Conservation (phyloP, 2,797 vertebrate species). For the Muscicapa striata region DNA sequence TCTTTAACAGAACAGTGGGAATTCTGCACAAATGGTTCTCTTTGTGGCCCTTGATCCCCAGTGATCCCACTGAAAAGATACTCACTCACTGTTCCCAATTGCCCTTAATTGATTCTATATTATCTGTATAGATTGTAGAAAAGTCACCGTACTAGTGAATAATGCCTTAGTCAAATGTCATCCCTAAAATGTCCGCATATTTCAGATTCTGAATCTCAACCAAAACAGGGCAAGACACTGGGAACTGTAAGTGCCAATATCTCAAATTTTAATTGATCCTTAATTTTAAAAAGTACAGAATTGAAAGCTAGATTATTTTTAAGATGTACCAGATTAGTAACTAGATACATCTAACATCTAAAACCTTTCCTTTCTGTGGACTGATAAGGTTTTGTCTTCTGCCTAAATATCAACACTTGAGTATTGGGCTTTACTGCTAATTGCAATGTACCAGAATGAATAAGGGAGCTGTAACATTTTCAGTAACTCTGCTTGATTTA, state of each 20-base stretch:
- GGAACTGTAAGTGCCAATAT: neutral
- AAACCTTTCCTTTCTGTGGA: neutral
- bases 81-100: neutral
- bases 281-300: neutral
- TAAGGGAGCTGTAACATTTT: neutral
- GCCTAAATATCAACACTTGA: neutral
- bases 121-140: neutral
- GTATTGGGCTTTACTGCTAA: neutral
- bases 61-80: neutral
- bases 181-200: neutral
- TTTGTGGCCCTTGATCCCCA: neutral
- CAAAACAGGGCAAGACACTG: neutral
- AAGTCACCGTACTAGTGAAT: neutral
- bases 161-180: neutral
- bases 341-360: neutral
- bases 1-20: neutral
- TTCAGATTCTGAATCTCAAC: neutral
- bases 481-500: neutral
- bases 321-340: neutral
- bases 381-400: neutral
- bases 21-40: neutral
- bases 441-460: neutral
- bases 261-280: neutral
- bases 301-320: neutral
- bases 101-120: neutral